Conservation (phyloP, 1,140 invertebrate species). For the Hydropsyche tenuis region DNA sequence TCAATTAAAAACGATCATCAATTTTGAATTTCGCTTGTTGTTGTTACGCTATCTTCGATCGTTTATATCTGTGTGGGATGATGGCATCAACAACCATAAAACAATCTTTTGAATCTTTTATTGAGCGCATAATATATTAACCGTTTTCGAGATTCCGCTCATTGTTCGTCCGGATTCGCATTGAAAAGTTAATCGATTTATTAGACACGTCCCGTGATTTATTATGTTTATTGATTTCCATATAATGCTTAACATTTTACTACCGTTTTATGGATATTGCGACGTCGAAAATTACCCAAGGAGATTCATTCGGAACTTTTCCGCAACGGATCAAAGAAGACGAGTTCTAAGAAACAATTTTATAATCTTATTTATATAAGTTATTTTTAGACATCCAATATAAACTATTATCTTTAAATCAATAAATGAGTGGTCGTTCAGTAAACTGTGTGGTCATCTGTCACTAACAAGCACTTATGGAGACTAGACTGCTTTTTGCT, state of each 20-base stretch:
- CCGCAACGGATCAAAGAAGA: too few relatives aligned
- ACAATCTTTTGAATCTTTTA: slow-evolving; percentile 11
- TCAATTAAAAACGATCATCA: background rate
- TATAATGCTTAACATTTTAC: background rate
- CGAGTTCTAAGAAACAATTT: too few relatives aligned
- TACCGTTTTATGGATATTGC: background rate
- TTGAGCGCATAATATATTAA: background rate
- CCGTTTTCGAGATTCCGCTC: background rate
- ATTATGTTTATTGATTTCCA: slow-evolving; percentile 4
- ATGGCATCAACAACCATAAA: slow-evolving; percentile 15
- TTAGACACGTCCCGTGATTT: slow-evolving; percentile 12
- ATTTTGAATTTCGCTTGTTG: background rate
- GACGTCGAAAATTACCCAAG: too few relatives aligned
- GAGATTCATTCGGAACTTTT: too few relatives aligned
- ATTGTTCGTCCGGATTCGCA: background rate
- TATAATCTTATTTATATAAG: too few relatives aligned
- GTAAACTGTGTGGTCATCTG: slow-evolving; percentile 29
- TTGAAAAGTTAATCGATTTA: slow-evolving; percentile 16
- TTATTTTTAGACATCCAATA: too few relatives aligned
- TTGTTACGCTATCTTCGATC: background rate
- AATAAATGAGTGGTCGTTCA: slow-evolving; percentile 16
- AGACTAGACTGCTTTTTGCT: too few relatives aligned
- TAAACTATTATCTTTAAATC: slow-evolving; percentile 7
- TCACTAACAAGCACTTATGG: background rate
- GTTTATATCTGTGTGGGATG: slow-evolving; percentile 3